Evolutionary conservation across 2,113 vertebrate genomes (phyloP), one percentile per base, ranked within the genome.

Genomic region (Mirounga angustirostris): DNA sequence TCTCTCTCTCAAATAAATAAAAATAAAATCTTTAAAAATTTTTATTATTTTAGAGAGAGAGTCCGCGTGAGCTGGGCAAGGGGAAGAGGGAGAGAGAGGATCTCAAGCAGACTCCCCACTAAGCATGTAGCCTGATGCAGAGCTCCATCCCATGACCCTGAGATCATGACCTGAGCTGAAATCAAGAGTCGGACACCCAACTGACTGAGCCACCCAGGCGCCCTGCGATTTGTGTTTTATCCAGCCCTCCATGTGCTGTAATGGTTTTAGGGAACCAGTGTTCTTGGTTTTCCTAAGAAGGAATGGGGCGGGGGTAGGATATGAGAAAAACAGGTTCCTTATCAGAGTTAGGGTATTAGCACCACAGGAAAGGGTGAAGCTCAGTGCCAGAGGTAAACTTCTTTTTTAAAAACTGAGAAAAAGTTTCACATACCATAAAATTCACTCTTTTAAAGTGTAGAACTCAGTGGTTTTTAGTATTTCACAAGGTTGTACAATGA

Each of bases 201-300:
- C 7, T 69, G 65, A n/a, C 65, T 69, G 65, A 69, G 65, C 65
- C 67, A n/a, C 16, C 33, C 67, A 69, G 33, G 33, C 0, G 4
- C 22, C 56, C 46, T 50, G 21, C 1, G 19, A 21, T 40, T 24
- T 63, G 12, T 46, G 10, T 78, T 89, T 79, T 76, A 92, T 19
- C 36, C 22, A 85, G 43, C 21, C 79, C 13, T 89, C 33, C 9
- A 43, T 12, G 21, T 81, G 50, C 73, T 86, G 59, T 74, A 61
- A 81, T 65, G 63, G 24, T 73, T 88, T n/a, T 58, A 52, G 56
- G 30, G 43, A 92, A 80, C 43, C 33, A 52, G 22, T 50, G 50
- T 92, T 91, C 82, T 86, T 28, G 33, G 63, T 89, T 96, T 92
- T 85, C 92, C 89, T 65, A 67, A 91, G 59, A 89, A 85, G 84